phyloP scores from a whole-genome alignment of 1,140 invertebrate species.

The Spodoptera frugiperda region DNA sequence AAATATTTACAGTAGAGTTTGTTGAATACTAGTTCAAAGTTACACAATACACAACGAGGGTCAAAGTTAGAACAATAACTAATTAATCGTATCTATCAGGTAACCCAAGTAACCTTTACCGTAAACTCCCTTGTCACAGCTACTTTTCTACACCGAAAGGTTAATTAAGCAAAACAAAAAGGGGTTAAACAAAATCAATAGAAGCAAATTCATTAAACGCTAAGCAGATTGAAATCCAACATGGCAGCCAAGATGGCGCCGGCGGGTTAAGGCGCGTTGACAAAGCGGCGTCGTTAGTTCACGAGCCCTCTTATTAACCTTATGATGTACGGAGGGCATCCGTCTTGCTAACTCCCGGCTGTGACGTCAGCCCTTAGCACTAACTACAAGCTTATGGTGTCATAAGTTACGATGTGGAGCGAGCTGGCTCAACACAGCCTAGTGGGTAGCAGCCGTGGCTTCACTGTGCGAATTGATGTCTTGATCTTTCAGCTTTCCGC shows the following conservation, averaged over 20 bases:
- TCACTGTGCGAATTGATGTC: neutral
- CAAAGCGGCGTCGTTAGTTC: constrained; percentile 84
- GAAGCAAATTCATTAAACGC: constrained; percentile 85
- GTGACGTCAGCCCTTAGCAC: constrained; percentile 51
- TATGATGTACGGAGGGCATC: constrained; percentile 84
- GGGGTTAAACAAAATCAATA: constrained; percentile 86
- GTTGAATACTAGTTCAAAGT: neutral
- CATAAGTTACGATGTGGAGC: constrained; percentile 21
- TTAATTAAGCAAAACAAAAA: constrained; percentile 86
- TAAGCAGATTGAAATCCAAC: constrained; percentile 85
- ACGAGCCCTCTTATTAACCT: constrained; percentile 85
- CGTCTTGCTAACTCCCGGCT: constrained; percentile 67
- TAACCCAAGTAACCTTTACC: constrained; percentile 55
- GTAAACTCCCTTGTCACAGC: constrained; percentile 60
- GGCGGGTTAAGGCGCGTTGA: constrained; percentile 81
- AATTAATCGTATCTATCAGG: constrained; percentile 44
- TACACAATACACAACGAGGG: constrained; percentile 34
- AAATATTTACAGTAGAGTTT: neutral
- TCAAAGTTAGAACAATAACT: constrained; percentile 40
- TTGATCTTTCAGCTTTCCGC: neutral
- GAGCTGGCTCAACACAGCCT: neutral
- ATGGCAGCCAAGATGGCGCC: constrained; percentile 83
- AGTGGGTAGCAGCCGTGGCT: neutral
- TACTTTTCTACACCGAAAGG: constrained; percentile 76
- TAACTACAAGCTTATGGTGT: constrained; percentile 36